These are phyloP conservation scores for Axea sp. DNA, from an alignment of 2,888 invertebrate genomes.

Conservation along the genomic window DNA sequence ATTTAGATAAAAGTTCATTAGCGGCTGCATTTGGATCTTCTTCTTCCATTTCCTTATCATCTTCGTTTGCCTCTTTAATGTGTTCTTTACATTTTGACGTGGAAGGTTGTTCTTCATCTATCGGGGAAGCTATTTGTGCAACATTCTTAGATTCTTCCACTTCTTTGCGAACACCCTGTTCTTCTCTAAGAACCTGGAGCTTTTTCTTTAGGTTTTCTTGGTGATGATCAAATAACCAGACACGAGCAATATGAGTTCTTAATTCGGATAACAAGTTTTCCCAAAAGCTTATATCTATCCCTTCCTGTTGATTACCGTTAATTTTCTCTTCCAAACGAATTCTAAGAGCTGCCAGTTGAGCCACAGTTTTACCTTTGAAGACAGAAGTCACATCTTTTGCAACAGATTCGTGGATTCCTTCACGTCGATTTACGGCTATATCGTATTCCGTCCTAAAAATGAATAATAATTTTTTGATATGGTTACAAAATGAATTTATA, in stretches of 20 bases:
- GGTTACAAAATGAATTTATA: no score
- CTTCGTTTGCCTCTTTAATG: constrained; percentile 5
- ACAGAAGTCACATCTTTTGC: constrained; percentile 92
- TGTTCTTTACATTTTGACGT: background rate
- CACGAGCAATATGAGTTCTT: constrained; percentile 96
- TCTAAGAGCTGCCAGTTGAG: constrained; percentile 91
- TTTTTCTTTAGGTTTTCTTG: constrained; percentile 93
- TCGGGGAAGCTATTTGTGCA: no score
- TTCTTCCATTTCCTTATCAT: constrained; percentile 4
- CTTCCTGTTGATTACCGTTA: constrained; percentile 88
- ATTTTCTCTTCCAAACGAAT: constrained; percentile 93
- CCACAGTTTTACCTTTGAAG: constrained; percentile 95
- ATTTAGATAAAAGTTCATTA: constrained; percentile 81
- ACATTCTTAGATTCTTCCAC: no score
- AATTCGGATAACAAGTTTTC: constrained; percentile 96
- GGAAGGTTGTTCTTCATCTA: background rate
- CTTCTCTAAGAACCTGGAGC: constrained; percentile 90
- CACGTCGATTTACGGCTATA: constrained; percentile 83
- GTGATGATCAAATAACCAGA: constrained; percentile 94
- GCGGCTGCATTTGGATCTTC: constrained; percentile 77
- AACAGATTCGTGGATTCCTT: constrained; percentile 94
- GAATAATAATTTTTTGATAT: no score
- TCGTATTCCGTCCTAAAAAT: constrained; percentile 82
- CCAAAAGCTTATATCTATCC: constrained; percentile 98
- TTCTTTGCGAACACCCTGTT: constrained; percentile 84